phyloP scores from a whole-genome alignment of 2,888 invertebrate species.

The Stramonita haemastoma region DNA sequence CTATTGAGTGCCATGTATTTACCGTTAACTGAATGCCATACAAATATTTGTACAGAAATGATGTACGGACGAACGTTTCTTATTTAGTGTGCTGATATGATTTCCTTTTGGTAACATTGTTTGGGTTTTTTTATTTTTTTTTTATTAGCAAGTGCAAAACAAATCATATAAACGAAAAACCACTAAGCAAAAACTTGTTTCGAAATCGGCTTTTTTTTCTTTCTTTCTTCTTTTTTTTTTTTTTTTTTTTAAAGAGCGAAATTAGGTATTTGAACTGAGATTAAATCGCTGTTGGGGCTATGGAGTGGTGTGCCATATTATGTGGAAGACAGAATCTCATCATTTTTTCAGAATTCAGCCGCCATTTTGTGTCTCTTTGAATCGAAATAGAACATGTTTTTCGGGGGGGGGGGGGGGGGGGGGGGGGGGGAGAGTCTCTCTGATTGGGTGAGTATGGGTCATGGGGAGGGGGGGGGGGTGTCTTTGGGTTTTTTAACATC shows the following conservation, averaged over 20 bases:
- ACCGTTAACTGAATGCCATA: no score
- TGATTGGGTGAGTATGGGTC: no score
- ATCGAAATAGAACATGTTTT: no score
- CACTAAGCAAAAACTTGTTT: no score
- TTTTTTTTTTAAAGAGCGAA: not conserved
- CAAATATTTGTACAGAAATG: no score
- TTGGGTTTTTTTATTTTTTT: not conserved
- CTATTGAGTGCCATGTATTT: not conserved
- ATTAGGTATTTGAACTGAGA: not conserved
- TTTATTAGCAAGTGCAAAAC: no score
- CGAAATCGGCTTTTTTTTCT: not conserved
- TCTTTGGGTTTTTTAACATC: no score
- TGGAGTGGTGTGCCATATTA: not conserved
- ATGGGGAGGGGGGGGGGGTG: no score
- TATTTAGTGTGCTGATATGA: not conserved
- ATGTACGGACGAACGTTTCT: not conserved
- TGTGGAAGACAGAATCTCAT: not conserved
- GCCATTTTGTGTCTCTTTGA: not conserved
- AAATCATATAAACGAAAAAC: no score
- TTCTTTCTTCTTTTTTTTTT: not conserved
- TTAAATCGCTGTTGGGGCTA: not conserved
- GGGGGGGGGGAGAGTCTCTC: no score
- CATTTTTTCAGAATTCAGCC: not conserved
- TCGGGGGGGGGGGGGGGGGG: no score
- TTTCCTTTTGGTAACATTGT: not conserved